These are phyloP conservation scores for Semotilus atromaculatus DNA, from an alignment of 2,797 vertebrate species.

Conservation along the genomic window DNA sequence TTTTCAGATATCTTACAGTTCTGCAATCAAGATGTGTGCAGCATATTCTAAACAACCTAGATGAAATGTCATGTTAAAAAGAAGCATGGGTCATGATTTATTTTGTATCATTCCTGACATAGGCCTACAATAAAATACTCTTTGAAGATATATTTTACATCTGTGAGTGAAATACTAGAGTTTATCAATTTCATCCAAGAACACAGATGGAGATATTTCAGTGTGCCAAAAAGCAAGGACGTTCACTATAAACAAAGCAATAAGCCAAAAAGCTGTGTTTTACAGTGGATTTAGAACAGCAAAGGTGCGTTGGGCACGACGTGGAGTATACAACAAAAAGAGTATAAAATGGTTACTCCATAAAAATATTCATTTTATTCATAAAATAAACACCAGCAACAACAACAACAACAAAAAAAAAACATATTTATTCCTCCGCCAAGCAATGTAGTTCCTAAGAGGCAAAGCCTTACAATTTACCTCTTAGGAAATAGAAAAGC, in stretches of 20 bases:
- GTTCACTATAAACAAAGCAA: background rate
- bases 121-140: conserved; percentile 17
- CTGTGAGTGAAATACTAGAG: background rate
- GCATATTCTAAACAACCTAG: conserved; percentile 71
- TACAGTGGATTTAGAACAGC: too few relatives aligned
- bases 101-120: conserved; percentile 13
- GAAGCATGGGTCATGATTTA: conserved; percentile 3
- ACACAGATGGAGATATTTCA: background rate
- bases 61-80: conserved; percentile 1
- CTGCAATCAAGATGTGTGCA: conserved; percentile 86
- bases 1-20: conserved; percentile 86
- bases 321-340: too few relatives aligned
- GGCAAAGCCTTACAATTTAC: too few relatives aligned
- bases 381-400: too few relatives aligned
- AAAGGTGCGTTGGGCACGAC: too few relatives aligned
- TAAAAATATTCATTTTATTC: too few relatives aligned
- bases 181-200: background rate
- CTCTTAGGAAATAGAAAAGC: too few relatives aligned
- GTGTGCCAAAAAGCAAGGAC: background rate
- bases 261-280: too few relatives aligned
- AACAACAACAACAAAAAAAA: too few relatives aligned
- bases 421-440: too few relatives aligned
- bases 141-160: background rate
- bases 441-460: too few relatives aligned
- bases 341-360: too few relatives aligned